phyloP scores from a whole-genome alignment of 2,888 invertebrate species.

The Suillia variegata region DNA sequence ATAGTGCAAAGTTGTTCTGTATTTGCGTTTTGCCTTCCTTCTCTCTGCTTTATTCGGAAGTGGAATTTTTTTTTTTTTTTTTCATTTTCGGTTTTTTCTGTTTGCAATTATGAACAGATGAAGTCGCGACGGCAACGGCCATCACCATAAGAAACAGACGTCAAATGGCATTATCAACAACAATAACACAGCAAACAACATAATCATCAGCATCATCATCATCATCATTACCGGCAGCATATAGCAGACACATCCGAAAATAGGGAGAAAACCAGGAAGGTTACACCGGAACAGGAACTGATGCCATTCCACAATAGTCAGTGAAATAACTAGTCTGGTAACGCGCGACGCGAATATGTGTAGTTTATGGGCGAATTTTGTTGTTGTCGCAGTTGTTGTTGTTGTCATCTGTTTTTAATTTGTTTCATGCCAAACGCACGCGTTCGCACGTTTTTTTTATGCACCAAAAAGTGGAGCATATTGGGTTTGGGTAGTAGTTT shows the following conservation, averaged over 20 bases:
- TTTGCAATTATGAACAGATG: constrained; percentile 2
- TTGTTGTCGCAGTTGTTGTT: not conserved
- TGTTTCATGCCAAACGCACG: constrained; percentile 29
- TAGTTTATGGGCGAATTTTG: not conserved
- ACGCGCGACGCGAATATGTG: not conserved
- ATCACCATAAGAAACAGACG: constrained; percentile 47
- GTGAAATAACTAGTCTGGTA: not conserved
- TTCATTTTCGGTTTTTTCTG: too few relatives aligned
- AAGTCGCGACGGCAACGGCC: constrained; percentile 4
- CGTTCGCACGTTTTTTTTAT: constrained; percentile 13
- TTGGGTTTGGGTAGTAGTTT: too few relatives aligned
- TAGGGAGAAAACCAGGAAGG: not conserved
- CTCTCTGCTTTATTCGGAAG: too few relatives aligned
- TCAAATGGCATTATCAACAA: constrained; percentile 27
- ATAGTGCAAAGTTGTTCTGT: too few relatives aligned
- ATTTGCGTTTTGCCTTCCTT: too few relatives aligned
- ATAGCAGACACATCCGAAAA: not conserved
- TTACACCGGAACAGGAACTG: constrained; percentile 3
- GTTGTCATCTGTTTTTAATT: constrained; percentile 29
- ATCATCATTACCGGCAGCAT: not conserved
- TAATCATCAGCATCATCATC: not conserved
- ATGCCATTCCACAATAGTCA: not conserved
- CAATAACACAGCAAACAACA: not conserved
- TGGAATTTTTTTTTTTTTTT: not conserved
- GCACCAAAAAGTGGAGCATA: too few relatives aligned